Base-by-base conservation (phyloP, 2,113 vertebrate species). In the Aldabrachelys gigantea region DNA sequence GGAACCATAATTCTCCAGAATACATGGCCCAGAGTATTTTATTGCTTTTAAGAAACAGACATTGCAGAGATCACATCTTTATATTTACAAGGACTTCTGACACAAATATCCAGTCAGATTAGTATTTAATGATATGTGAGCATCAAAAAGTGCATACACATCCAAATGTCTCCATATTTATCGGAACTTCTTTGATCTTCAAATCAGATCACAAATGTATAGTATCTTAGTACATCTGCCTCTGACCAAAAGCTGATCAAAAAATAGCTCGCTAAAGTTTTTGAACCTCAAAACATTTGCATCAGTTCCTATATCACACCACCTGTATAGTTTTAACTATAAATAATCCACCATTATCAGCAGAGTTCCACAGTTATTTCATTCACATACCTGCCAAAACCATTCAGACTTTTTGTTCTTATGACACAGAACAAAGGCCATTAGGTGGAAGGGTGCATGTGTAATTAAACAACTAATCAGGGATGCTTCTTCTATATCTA, bases 1-100 rank as follows among this genome's bases (percentile, higher is more conserved):
- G 12, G 27, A 59, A 59, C 27, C 57, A 59, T 59, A 31, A 59
- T 31, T 57, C 56, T 62, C 59, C 59, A 62, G 29, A 62, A 62
- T 16, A 62, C 27, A 3, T 0, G 16, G 59, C 29, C 59, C 29
- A 62, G 29, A 62, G 13, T 62, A 62, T 31, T 62, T 31, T 35
- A 62, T 16, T 62, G 59, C 59, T 31, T 62, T 62, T 62, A 29
- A 62, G 12, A 62, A 62, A 62, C 27, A 13, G 27, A 72, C 24
- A 31, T 21, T 2, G 3, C 12, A 25, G 38, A 72, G 65, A 4
- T 9, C 0, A 0, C 4, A 5, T 25, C 21, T 13, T 14, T 3
- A 13, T 57, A 13, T 75, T 65, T 47, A 38, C 47, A 62, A 56
- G 72, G 35, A 21, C 78, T 47, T 49, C 50, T 2, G 2, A 14